Conservation (phyloP, 1,140 invertebrate genomes). For the Papilio dardanus region DNA sequence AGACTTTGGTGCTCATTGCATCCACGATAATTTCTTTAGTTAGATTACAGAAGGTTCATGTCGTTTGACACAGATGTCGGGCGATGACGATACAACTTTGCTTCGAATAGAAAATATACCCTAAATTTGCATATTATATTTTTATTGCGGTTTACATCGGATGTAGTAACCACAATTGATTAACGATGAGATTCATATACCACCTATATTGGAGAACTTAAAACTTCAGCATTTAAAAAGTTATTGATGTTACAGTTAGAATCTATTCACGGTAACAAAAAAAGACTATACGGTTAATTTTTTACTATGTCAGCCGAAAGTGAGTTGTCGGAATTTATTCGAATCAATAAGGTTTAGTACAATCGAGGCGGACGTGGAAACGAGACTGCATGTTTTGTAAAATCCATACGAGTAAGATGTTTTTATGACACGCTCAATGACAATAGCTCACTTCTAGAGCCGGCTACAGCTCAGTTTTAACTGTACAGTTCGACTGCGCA, state of each 20-base stretch:
- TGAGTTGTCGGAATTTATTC: conserved; percentile 42
- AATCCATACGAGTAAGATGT: not conserved
- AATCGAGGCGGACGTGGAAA: not conserved
- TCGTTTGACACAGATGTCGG: too few species aligned
- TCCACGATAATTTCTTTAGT: not conserved
- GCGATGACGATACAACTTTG: too few species aligned
- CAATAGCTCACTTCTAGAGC: not conserved
- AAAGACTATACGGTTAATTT: conserved; percentile 26
- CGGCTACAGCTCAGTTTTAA: too few species aligned
- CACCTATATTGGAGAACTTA: not conserved
- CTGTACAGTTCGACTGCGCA: too few species aligned
- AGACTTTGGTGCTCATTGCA: not conserved
- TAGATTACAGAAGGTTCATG: not conserved
- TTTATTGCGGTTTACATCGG: not conserved
- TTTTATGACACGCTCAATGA: not conserved
- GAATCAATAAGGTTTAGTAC: conserved; percentile 41
- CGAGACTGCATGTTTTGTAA: not conserved
- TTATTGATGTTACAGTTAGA: not conserved
- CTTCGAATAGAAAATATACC: too few species aligned
- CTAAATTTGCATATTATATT: too few species aligned
- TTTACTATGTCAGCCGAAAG: conserved; percentile 29
- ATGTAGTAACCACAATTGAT: not conserved
- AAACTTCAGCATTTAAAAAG: not conserved
- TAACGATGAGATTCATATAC: not conserved
- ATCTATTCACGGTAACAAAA: conserved; percentile 5